Evolutionary conservation across 2,797 vertebrate genomes (phyloP).

Genomic region (Buphagus erythrorhynchus): DNA sequence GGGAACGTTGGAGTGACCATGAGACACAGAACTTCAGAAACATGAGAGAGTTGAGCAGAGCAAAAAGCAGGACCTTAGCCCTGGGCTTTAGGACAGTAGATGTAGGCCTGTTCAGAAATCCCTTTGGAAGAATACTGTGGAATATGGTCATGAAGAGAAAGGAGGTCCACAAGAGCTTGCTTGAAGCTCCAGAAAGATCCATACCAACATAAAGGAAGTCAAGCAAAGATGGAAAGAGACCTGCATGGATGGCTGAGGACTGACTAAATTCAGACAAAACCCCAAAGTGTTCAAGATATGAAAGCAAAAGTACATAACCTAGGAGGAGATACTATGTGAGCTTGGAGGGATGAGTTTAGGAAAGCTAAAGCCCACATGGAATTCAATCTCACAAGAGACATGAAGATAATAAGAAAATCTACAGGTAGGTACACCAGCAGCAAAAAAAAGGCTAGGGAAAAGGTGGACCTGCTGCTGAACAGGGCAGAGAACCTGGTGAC

Average conservation of each 20-base stretch:
- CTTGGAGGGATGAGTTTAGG: background rate
- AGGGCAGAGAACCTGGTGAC: background rate
- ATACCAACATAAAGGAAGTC: background rate
- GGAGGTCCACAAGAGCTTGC: background rate
- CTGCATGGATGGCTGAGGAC: background rate
- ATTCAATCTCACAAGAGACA: background rate
- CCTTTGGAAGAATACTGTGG: background rate
- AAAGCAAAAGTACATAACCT: background rate
- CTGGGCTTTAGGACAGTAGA: background rate
- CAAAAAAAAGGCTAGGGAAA: background rate
- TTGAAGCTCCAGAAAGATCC: background rate
- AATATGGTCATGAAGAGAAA: background rate
- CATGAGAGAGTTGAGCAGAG: background rate
- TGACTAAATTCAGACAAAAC: background rate
- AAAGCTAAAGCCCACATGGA: background rate
- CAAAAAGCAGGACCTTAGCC: background rate
- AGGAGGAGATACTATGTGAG: background rate
- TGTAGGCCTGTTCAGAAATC: background rate
- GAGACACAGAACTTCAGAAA: background rate
- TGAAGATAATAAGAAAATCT: background rate
- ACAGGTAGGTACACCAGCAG: background rate
- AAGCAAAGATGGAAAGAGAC: background rate
- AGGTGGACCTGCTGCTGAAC: background rate
- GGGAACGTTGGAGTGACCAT: background rate
- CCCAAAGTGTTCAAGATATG: background rate